A percentile compares a stretch with the other conserved stretches of the same genome.
Conservation (phyloP, 2,797 vertebrate genomes). For the Myotis daubentonii region DNA sequence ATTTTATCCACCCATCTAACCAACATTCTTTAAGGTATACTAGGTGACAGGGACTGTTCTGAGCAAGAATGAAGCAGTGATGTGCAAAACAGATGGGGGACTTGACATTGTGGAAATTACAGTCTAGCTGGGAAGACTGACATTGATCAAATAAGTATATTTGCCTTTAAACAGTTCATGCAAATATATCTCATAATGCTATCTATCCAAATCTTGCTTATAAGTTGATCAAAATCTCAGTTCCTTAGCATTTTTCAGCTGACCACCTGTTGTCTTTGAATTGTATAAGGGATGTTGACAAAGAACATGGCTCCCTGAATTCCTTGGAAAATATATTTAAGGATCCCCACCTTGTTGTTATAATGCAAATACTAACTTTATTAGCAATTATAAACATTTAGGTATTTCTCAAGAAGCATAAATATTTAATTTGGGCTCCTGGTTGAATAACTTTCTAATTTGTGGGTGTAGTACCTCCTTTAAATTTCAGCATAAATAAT, state of each 20-base stretch:
- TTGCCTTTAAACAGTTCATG: neutral
- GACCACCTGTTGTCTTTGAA: neutral
- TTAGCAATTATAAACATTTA: neutral
- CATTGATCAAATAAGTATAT: neutral
- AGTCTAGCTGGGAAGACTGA: neutral
- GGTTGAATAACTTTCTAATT: neutral
- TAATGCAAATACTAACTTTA: neutral
- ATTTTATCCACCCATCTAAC: neutral
- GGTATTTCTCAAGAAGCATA: neutral
- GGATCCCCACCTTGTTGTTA: neutral
- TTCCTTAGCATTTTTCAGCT: neutral
- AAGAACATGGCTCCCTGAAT: neutral
- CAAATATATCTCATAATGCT: neutral
- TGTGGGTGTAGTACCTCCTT: neutral
- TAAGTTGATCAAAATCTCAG: neutral
- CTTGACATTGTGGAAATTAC: neutral
- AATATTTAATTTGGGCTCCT: conserved; percentile 3
- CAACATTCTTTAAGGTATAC: neutral
- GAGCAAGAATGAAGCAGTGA: neutral
- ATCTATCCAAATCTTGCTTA: neutral
- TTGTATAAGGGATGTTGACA: neutral
- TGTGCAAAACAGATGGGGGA: neutral
- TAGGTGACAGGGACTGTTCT: neutral
- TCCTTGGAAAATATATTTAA: neutral
- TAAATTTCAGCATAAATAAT: neutral